phyloP scores from a whole-genome alignment of 1,140 invertebrate genomes.

The Trachymyrmex cornetzi region DNA sequence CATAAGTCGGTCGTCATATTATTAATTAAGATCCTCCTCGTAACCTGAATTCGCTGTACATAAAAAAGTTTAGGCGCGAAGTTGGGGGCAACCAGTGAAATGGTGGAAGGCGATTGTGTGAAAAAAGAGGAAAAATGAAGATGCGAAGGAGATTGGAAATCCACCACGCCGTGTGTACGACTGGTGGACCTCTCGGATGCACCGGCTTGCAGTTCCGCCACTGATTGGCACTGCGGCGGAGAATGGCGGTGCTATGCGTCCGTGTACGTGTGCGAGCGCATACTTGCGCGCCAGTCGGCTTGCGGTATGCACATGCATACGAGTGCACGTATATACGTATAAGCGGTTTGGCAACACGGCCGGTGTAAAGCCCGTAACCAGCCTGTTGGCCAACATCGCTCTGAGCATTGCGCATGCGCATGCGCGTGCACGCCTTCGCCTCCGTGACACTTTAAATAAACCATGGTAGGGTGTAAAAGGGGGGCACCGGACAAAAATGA shows the following conservation, averaged over 20 bases:
- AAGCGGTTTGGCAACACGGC: slow-evolving; percentile 73
- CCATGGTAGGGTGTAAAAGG: slow-evolving; percentile 68
- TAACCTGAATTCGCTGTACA: slow-evolving; percentile 65
- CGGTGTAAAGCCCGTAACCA: slow-evolving; percentile 74
- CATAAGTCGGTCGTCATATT: slow-evolving; percentile 53
- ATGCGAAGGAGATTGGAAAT: slow-evolving; percentile 62
- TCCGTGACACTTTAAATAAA: slow-evolving; percentile 77
- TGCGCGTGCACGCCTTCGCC: slow-evolving; percentile 71
- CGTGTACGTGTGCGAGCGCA: neutral
- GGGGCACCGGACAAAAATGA: slow-evolving; percentile 71
- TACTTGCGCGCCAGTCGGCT: neutral
- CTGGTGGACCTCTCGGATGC: slow-evolving; percentile 66
- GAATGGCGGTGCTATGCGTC: slow-evolving; percentile 55
- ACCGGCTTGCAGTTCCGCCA: slow-evolving; percentile 71
- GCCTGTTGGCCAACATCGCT: slow-evolving; percentile 75
- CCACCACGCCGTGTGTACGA: slow-evolving; percentile 47
- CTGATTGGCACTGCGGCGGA: slow-evolving; percentile 72
- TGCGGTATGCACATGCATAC: neutral
- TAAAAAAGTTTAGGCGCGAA: slow-evolving; percentile 67
- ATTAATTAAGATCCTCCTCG: slow-evolving; percentile 65
- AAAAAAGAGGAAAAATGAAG: slow-evolving; percentile 36
- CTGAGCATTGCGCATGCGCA: slow-evolving; percentile 55
- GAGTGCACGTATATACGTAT: slow-evolving; percentile 29
- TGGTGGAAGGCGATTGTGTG: slow-evolving; percentile 64
- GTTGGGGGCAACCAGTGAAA: slow-evolving; percentile 55